These are phyloP conservation scores for Eremobia ochroleuca DNA, from an alignment of 2,888 invertebrate genomes.

Conservation along the genomic window DNA sequence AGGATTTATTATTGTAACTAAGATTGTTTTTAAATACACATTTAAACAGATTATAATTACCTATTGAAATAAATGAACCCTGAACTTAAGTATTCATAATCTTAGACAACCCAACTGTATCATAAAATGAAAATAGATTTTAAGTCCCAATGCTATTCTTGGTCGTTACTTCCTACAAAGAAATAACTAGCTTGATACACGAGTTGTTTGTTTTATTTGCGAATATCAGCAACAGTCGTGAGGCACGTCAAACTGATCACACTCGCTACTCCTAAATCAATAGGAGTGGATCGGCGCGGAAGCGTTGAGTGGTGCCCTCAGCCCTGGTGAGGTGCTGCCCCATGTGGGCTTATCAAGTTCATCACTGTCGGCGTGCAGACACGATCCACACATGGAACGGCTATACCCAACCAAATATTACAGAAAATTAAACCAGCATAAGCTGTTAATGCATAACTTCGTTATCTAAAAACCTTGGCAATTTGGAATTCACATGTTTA, in stretches of 20 bases:
- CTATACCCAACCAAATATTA: slow-evolving; percentile 7
- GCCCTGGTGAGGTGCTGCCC: slow-evolving; percentile 38
- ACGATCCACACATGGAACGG: slow-evolving; percentile 52
- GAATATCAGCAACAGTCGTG: slow-evolving; percentile 62
- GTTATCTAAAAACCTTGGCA: slow-evolving; percentile 36
- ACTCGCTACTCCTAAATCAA: slow-evolving; percentile 63
- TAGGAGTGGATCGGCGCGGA: slow-evolving; percentile 59
- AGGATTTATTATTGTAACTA: too few relatives aligned
- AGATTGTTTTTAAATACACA: not conserved
- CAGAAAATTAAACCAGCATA: slow-evolving; percentile 1
- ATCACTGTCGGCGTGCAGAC: slow-evolving; percentile 63
- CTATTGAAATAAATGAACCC: not conserved
- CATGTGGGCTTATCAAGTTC: slow-evolving; percentile 65
- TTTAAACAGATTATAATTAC: not conserved
- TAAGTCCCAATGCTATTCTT: slow-evolving; percentile 18
- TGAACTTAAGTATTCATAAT: not conserved
- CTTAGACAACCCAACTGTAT: slow-evolving; percentile 5
- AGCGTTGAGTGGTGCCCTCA: slow-evolving; percentile 58
- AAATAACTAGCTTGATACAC: slow-evolving; percentile 56
- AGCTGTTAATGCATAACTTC: slow-evolving; percentile 9
- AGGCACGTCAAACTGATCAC: slow-evolving; percentile 64
- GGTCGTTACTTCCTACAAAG: slow-evolving; percentile 49
- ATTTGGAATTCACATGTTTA: slow-evolving; percentile 43
- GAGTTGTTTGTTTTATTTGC: slow-evolving; percentile 53
- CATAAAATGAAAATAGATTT: slow-evolving; percentile 20